Base-by-base conservation (phyloP, 1,140 invertebrate species). In the Littorina saxatilis region DNA sequence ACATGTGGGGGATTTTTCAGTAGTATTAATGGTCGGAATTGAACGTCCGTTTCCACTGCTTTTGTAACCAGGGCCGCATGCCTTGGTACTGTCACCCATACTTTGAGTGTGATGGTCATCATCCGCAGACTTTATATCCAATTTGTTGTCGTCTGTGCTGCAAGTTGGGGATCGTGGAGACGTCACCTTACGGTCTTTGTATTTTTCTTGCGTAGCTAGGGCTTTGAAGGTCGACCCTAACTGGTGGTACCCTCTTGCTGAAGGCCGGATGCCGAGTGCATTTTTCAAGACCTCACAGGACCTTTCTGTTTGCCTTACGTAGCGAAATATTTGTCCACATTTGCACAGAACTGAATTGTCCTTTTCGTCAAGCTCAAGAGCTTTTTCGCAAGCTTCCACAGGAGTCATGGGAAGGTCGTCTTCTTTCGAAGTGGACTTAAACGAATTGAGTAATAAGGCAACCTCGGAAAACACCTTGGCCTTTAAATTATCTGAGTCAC, bases 331-430 rank as follows among this genome's bases (percentile, higher is more conserved):
- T 39, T 37, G 29, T 5, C 29, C 47, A 37, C 43, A 52, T 61
- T 77, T 77, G 50, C 29, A 32, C n/a, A 77, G 50, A 52, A 77
- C 74, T 27, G 74, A 77, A 47, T 77, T 39, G 29, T 77, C 74
- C 1, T 37, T 35, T 1, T 2, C n/a, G 23, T 77, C 74, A 20
- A 61, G 52, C 27, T 61, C 13, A 13, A 77, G 50, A 20, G 74
- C 74, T 61, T n/a, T 32, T 0, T 61, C 55, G 37, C 50, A 77
- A 3, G 74, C 74, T 20, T 77, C n/a, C 35, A 35, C 52, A 3
- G 23, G 2, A 39, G 47, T 37, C 55, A 77, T 39, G 9, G n/a
- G n/a, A n/a, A n/a, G n/a, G n/a, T n/a, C n/a, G n/a, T n/a, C n/a
- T n/a, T n/a, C n/a, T n/a, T n/a, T n/a, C n/a, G n/a, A n/a, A 35